Evolutionary conservation across 2,113 vertebrate genomes (phyloP).

Genomic region (Halcyon senegalensis): DNA sequence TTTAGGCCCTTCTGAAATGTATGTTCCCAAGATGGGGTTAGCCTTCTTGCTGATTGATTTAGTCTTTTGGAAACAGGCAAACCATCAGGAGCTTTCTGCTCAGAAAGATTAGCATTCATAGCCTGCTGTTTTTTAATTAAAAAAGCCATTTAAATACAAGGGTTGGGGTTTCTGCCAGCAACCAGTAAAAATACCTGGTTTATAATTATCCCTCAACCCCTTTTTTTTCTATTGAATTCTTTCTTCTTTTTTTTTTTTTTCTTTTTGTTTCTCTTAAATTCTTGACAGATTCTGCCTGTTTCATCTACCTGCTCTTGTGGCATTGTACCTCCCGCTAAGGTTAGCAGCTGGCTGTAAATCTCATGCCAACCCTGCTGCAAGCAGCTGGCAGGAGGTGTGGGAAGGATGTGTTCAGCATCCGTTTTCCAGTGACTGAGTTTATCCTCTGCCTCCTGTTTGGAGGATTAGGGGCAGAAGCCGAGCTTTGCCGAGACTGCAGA

Average conservation of each 20-base stretch:
- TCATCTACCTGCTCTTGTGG: conserved; percentile 44
- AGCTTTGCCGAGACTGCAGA: fast-evolving
- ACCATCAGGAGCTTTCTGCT: conserved; percentile 69
- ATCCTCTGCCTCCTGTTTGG: conserved; percentile 13
- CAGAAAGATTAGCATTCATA: conserved; percentile 72
- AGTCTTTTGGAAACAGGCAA: conserved; percentile 61
- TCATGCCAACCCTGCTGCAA: conserved; percentile 53
- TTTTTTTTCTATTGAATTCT: conserved; percentile 52
- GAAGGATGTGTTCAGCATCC: conserved; percentile 78
- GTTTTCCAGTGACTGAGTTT: conserved; percentile 50
- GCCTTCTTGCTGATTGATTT: conserved; percentile 67
- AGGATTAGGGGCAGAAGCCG: not conserved
- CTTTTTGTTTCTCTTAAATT: not conserved
- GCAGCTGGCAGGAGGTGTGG: conserved; percentile 68
- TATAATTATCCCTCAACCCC: conserved; percentile 63
- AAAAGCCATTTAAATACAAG: conserved; percentile 74
- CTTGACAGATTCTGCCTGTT: conserved; percentile 19
- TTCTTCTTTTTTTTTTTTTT: not conserved
- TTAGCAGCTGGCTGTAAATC: conserved; percentile 76
- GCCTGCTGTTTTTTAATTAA: conserved; percentile 78
- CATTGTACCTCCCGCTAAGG: conserved; percentile 52
- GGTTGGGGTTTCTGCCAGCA: conserved; percentile 70
- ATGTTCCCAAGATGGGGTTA: conserved; percentile 26
- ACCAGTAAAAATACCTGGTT: conserved; percentile 72
- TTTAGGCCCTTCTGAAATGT: not conserved